Percentiles rank a stretch among this genome's conserved stretches.
Evolutionary conservation across 1,140 invertebrate genomes (phyloP).

Genomic region (Caerostris darwini): DNA sequence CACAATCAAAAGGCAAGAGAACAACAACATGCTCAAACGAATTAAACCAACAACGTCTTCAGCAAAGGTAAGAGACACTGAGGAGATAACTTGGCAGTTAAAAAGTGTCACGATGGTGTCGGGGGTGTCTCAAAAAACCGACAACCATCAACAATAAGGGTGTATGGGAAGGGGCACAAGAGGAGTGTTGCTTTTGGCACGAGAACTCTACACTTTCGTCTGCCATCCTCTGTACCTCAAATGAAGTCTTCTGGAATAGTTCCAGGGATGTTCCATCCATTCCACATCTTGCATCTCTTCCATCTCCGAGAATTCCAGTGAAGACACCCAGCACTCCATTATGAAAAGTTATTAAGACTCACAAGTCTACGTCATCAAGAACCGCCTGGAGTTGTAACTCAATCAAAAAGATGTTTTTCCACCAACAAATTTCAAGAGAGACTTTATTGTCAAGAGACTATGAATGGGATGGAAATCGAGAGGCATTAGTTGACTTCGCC

Average conservation of each 20-base stretch:
- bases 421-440: constrained; percentile 27
- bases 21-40: background rate
- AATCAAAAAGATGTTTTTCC: constrained; percentile 39
- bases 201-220: constrained; percentile 17
- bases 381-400: constrained; percentile 27
- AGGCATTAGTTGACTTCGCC: background rate
- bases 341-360: constrained; percentile 49
- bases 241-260: background rate
- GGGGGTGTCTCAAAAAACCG: constrained; percentile 20
- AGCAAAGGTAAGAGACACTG: background rate
- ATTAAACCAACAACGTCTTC: constrained; percentile 11
- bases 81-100: constrained; percentile 25
- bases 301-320: constrained; percentile 34
- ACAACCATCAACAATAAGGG: constrained; percentile 58
- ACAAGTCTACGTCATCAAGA: background rate
- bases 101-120: constrained; percentile 25
- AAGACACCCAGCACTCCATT: constrained; percentile 56
- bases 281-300: background rate
- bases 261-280: background rate
- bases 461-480: background rate
- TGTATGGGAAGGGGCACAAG: background rate
- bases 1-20: background rate
- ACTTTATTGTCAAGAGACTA: background rate
- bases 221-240: background rate
- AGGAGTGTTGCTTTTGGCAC: constrained; percentile 65